Evolutionary conservation across 2,888 invertebrate species (phyloP), one percentile per base, ranked within the genome.

Genomic region (Agrochola macilenta): DNA sequence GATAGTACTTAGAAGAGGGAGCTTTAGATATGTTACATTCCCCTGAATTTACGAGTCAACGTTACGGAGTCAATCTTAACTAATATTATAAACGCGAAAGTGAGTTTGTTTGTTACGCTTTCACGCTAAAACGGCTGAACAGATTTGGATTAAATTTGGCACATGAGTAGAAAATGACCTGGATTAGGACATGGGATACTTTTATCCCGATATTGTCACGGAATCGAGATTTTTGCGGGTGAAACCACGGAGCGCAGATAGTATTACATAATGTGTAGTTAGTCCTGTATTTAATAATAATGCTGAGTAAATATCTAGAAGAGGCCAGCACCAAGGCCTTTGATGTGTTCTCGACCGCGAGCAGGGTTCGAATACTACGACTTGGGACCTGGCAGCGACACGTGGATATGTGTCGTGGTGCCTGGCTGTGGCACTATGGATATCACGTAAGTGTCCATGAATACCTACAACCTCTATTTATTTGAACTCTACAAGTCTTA

Each of bases 331-430:
- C 82, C 85, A 0, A 89, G 89, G 0, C 57, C 52, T 35, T 70
- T 75, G n/a, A 0, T 30, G 5, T 0, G 4, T 0, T 93, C 94
- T 0, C 86, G 77, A 14, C 91, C 93, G 4, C 93, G 94, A 5
- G 83, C 84, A 12, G 95, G 95, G 0, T 94, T 92, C 69, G 95
- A 95, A 81, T 88, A 82, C 4, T 87, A 92, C 79, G 96, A 96
- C 82, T 81, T 95, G 71, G 96, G 95, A 0, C 83, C 88, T 0
- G 88, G 89, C 54, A 92, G 91, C 65, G 93, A 93, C 75, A 96
- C 96, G 1, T 96, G 94, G 92, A 92, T 95, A 35, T 95, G 95
- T 0, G 81, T 94, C 0, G 95, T 92, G 0, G 91, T 96, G 9
- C 95, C 95, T 0, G 91, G 96, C n/a, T 92, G 93, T 69, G 94